Evolutionary conservation across 2,113 vertebrate genomes (phyloP).

Genomic region (Tragelaphus scriptus): DNA sequence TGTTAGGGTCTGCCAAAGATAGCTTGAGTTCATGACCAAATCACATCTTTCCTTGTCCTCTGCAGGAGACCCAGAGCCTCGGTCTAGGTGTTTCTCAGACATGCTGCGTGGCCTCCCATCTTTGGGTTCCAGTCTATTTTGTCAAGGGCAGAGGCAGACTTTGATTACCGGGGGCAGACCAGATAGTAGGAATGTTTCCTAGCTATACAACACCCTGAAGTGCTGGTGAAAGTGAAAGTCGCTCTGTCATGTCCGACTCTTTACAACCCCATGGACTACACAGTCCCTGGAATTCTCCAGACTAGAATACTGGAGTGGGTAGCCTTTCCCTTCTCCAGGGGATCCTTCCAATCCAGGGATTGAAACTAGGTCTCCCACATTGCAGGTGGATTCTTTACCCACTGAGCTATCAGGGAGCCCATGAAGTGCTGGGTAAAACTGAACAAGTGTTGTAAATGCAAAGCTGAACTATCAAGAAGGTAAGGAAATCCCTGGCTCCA

Average conservation of each 20-base stretch:
- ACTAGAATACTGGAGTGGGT: background rate
- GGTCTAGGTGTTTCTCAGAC: background rate
- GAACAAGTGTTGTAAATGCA: background rate
- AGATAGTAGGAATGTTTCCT: background rate
- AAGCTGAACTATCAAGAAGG: background rate
- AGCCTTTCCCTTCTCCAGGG: background rate
- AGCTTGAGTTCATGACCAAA: background rate
- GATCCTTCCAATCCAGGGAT: background rate
- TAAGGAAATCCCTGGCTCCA: background rate
- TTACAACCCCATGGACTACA: background rate
- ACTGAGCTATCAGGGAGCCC: background rate
- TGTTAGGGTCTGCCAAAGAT: background rate
- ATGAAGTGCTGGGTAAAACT: background rate
- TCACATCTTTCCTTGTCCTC: background rate
- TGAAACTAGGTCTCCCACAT: background rate
- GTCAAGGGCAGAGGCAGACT: background rate
- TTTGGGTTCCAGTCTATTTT: background rate
- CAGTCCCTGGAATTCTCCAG: background rate
- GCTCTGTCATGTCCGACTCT: rapidly evolving
- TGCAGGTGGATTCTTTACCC: background rate
- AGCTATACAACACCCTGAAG: background rate
- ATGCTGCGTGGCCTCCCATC: background rate
- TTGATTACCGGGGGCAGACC: background rate
- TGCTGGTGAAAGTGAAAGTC: background rate
- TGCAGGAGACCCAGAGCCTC: background rate